These are phyloP conservation scores for Blomia tropicalis DNA, from an alignment of 2,888 invertebrate species.

Conservation along the genomic window DNA sequence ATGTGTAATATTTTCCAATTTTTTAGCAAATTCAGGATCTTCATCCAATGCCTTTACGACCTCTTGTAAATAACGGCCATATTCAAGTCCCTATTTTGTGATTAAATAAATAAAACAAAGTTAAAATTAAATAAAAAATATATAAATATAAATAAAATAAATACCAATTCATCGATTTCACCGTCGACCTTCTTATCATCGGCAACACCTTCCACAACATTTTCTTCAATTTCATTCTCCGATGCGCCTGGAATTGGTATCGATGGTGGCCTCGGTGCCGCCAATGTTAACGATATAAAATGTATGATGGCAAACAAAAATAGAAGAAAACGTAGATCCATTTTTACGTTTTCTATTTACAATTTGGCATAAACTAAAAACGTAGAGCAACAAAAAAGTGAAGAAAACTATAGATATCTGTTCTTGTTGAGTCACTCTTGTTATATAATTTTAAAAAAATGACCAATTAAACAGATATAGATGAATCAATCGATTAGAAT, in stretches of 20 bases:
- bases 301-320: neutral
- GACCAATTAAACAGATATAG: too few species aligned
- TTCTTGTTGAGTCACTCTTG: too few species aligned
- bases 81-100: conserved; percentile 44
- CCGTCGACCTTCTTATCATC: conserved; percentile 7
- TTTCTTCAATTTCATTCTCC: conserved; percentile 16
- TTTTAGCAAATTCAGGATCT: conserved; percentile 63
- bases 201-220: neutral
- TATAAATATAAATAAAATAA: neutral
- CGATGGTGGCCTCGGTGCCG: neutral
- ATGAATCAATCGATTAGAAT: too few species aligned
- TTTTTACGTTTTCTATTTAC: too few species aligned
- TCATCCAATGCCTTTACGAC: conserved; percentile 75
- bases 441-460: too few species aligned
- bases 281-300: neutral
- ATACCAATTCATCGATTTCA: conserved; percentile 10
- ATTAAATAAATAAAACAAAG: too few species aligned
- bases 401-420: too few species aligned
- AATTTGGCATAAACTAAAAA: too few species aligned
- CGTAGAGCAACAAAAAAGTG: too few species aligned
- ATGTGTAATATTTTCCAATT: conserved; percentile 61
- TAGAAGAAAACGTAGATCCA: conserved; percentile 1
- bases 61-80: conserved; percentile 72
- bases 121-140: too few species aligned
- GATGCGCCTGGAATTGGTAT: neutral